A percentile compares a stretch with the other conserved stretches of the same genome.
phyloP scores from a whole-genome alignment of 2,797 vertebrate species.

The Mycteria americana region DNA sequence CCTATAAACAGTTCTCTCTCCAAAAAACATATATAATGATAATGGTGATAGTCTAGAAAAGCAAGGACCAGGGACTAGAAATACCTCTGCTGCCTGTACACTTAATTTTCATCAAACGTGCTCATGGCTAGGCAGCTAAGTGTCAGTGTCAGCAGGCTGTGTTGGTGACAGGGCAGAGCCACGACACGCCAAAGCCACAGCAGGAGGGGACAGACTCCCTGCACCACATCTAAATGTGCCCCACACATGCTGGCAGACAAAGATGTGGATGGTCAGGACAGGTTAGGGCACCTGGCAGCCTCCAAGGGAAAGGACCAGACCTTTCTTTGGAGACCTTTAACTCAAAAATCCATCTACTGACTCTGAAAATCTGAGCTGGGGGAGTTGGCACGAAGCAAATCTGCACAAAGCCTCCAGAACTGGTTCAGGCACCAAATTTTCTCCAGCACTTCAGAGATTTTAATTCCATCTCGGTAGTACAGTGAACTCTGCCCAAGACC shows the following conservation, averaged over 20 bases:
- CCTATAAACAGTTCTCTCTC: neutral
- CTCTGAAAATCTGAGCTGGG: neutral
- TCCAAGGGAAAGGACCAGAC: neutral
- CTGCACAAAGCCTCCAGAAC: neutral
- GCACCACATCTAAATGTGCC: neutral
- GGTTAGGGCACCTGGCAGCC: neutral
- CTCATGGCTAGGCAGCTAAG: neutral
- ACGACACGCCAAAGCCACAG: neutral
- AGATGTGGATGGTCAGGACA: neutral
- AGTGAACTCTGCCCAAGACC: neutral
- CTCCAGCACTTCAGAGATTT: neutral
- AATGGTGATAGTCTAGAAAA: neutral
- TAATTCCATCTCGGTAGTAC: neutral
- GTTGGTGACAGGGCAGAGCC: neutral
- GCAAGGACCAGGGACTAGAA: neutral
- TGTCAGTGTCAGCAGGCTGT: accelerated
- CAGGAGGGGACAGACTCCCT: neutral
- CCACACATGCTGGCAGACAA: neutral
- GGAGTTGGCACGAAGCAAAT: neutral
- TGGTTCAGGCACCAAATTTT: neutral
- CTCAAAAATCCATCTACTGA: neutral
- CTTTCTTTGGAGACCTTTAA: neutral
- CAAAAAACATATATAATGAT: neutral
- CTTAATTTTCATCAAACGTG: neutral
- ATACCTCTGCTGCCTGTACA: neutral